Conservation (phyloP, 2,888 invertebrate genomes). For the Micoletzkya japonica region DNA sequence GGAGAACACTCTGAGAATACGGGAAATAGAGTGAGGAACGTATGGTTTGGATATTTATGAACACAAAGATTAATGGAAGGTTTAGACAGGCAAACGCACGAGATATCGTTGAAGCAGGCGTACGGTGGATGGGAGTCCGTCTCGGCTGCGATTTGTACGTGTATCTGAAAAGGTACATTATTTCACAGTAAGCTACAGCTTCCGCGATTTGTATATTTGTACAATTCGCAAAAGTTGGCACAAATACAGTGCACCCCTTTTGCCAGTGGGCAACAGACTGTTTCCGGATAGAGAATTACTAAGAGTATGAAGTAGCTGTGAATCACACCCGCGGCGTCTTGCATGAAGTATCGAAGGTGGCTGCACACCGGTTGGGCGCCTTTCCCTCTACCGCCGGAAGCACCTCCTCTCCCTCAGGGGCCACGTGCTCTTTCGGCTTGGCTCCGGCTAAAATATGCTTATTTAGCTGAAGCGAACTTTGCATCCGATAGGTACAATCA, state of each 20-base stretch:
- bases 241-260: background rate
- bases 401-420: constrained; percentile 8
- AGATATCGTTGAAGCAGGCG: constrained; percentile 48
- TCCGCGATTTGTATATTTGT: too few species aligned
- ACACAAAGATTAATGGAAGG: too few species aligned
- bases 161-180: constrained; percentile 30
- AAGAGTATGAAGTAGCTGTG: background rate
- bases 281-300: background rate
- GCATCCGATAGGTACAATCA: too few species aligned
- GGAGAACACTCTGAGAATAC: constrained; percentile 21
- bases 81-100: too few species aligned
- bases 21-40: too few species aligned
- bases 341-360: constrained; percentile 1
- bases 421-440: too few species aligned
- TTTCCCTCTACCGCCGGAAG: constrained; percentile 3
- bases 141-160: constrained; percentile 43
- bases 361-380: background rate
- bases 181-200: too few species aligned
- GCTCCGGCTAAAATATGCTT: too few species aligned
- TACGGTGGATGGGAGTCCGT: constrained; percentile 41
- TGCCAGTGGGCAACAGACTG: background rate
- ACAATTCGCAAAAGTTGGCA: background rate
- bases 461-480: too few species aligned
- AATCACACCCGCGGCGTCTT: constrained; percentile 3
- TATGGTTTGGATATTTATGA: too few species aligned